These are phyloP conservation scores for Lutraria lutraria DNA, from an alignment of 2,888 invertebrate genomes.

Conservation along the genomic window DNA sequence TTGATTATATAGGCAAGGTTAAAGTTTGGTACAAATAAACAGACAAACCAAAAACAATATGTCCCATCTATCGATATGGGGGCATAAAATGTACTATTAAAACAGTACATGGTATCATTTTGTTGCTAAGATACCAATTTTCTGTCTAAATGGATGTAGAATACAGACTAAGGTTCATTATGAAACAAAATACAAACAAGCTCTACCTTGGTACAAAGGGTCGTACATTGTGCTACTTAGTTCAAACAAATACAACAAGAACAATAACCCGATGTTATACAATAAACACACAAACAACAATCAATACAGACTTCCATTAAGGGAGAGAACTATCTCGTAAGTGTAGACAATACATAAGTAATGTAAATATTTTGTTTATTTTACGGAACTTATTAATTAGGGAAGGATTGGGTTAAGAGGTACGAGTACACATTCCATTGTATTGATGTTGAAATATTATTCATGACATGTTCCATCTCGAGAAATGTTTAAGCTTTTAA, in stretches of 20 bases:
- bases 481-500: not conserved
- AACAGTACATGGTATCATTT: too few relatives aligned
- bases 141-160: too few relatives aligned
- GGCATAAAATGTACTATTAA: too few relatives aligned
- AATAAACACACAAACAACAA: not conserved
- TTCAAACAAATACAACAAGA: not conserved
- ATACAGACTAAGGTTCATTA: too few relatives aligned
- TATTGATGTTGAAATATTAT: not conserved
- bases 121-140: too few relatives aligned
- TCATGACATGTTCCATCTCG: not conserved
- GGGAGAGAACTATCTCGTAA: not conserved
- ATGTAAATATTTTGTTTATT: not conserved
- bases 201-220: too few relatives aligned
- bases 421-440: not conserved
- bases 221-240: too few relatives aligned
- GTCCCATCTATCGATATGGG: too few relatives aligned
- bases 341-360: not conserved
- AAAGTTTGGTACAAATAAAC: too few relatives aligned
- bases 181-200: too few relatives aligned
- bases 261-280: not conserved
- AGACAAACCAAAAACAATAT: too few relatives aligned
- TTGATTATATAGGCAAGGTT: too few relatives aligned
- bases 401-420: not conserved
- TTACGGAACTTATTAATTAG: not conserved
- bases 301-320: not conserved